A percentile compares a stretch with the other conserved stretches of the same genome.
phyloP scores from a whole-genome alignment of 2,888 invertebrate species.

The Diplazon laetatorius region DNA sequence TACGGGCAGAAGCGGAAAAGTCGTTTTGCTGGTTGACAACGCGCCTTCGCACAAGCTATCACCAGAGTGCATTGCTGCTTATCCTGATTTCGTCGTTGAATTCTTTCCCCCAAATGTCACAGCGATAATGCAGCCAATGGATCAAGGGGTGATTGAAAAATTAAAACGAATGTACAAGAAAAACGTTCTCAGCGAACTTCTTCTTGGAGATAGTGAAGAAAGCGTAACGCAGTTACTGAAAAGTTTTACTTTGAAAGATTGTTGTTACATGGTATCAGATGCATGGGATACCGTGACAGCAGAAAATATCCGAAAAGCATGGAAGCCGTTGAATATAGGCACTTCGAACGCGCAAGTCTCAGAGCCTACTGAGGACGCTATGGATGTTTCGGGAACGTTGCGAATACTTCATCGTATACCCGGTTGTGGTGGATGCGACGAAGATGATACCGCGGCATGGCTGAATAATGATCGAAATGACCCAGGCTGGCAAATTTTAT shows the following conservation, averaged over 20 bases:
- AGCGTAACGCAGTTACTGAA: conserved; percentile 28
- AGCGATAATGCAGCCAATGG: conserved; percentile 6
- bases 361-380: conserved; percentile 27
- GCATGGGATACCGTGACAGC: conserved; percentile 41
- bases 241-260: conserved; percentile 26
- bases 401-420: conserved; percentile 29
- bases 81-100: conserved; percentile 6
- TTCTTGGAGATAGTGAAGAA: conserved; percentile 8
- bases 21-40: conserved; percentile 11
- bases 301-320: conserved; percentile 40
- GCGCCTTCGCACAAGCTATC: conserved; percentile 13
- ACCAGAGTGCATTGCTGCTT: conserved; percentile 23
- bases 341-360: conserved; percentile 32
- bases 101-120: conserved; percentile 13
- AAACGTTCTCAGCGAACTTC: conserved; percentile 1
- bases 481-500: conserved; percentile 37
- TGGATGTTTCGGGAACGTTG: conserved; percentile 32
- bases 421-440: conserved; percentile 26
- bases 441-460: conserved; percentile 37
- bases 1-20: not conserved
- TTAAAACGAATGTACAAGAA: conserved; percentile 11
- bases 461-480: conserved; percentile 40
- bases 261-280: conserved; percentile 25
- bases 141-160: conserved; percentile 9
- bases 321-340: conserved; percentile 31